A percentile compares a stretch with the other conserved stretches of the same genome.
Conservation (phyloP, 1,140 invertebrate genomes). For the Paraescarpia echinospica region DNA sequence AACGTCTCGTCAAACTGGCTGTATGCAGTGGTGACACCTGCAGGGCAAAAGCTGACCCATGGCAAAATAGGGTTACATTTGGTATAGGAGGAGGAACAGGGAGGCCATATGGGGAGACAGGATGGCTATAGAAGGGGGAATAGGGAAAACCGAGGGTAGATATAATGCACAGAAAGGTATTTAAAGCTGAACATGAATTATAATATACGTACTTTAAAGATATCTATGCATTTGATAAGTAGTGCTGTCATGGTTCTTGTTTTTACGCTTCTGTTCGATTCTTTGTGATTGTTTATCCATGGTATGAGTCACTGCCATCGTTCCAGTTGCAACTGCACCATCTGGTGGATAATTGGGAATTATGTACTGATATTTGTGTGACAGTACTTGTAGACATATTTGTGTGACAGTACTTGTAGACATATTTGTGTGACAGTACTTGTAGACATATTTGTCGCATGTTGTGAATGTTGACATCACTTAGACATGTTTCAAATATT, state of each 20-base stretch:
- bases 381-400: too few species aligned
- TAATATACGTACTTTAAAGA: neutral
- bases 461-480: too few species aligned
- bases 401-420: too few species aligned
- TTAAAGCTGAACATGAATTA: neutral
- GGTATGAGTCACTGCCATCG: too few species aligned
- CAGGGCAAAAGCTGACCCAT: neutral
- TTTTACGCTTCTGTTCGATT: too few species aligned
- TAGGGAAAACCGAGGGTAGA: neutral
- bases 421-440: too few species aligned
- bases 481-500: too few species aligned
- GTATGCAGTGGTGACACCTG: slow-evolving; percentile 33
- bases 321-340: too few species aligned
- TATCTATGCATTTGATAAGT: neutral
- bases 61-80: neutral
- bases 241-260: neutral
- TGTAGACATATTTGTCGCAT: too few species aligned
- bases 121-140: neutral
- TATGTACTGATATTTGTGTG: too few species aligned
- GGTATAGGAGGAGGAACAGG: neutral
- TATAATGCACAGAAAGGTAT: neutral
- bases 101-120: neutral
- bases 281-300: too few species aligned
- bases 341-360: too few species aligned
- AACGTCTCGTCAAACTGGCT: slow-evolving; percentile 29